phyloP scores from a whole-genome alignment of 2,113 vertebrate genomes.

The Cyphomyrus plagiostoma region DNA sequence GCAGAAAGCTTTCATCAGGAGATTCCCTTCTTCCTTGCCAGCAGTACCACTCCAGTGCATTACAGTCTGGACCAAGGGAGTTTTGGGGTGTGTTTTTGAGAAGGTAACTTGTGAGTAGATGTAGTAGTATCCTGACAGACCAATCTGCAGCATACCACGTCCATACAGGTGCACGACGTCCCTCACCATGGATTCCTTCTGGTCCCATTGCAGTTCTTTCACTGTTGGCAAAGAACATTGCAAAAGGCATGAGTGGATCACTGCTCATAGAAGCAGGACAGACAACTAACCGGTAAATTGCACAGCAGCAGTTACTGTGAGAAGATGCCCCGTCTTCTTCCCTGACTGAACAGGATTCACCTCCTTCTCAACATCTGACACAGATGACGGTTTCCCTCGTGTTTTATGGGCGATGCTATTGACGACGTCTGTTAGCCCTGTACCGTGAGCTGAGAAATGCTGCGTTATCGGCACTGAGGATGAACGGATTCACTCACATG shows the following conservation, averaged over 20 bases:
- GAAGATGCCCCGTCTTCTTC: not conserved
- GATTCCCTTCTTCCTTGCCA: slow-evolving; percentile 27
- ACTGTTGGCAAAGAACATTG: not conserved
- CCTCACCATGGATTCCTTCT: slow-evolving; percentile 8
- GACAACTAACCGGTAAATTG: not conserved
- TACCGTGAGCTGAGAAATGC: not conserved
- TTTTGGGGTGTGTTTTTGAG: slow-evolving; percentile 43
- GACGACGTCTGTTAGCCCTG: not conserved
- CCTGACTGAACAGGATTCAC: not conserved
- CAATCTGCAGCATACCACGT: slow-evolving; percentile 60
- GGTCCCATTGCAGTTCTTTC: slow-evolving; percentile 47
- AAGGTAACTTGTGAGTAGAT: slow-evolving; percentile 84
- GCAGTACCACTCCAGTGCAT: slow-evolving; percentile 21
- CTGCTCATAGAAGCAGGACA: not conserved
- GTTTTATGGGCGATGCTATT: not conserved
- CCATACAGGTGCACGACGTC: slow-evolving; percentile 39
- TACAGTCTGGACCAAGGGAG: slow-evolving; percentile 59
- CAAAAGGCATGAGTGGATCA: not conserved
- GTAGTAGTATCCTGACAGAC: slow-evolving; percentile 73
- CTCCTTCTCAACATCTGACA: not conserved
- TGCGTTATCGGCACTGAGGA: not conserved
- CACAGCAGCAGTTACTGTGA: not conserved
- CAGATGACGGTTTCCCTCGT: not conserved
- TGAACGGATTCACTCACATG: not conserved
- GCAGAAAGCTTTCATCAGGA: slow-evolving; percentile 67